phyloP scores from a whole-genome alignment of 2,888 invertebrate species.

The Xestia ashworthii region DNA sequence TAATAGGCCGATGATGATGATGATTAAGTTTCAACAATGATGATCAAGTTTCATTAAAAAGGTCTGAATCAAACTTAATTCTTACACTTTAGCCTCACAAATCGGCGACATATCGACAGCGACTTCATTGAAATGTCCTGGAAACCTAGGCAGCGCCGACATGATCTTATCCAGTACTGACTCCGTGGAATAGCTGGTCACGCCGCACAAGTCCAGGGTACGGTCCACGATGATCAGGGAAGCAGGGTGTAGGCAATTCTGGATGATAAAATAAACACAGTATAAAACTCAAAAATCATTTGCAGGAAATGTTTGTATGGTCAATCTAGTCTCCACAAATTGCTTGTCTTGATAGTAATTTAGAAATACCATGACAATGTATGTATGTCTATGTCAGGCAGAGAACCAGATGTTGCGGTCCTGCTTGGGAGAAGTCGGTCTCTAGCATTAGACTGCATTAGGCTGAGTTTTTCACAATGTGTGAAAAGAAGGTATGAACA shows the following conservation, averaged over 20 bases:
- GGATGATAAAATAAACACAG: slow-evolving; percentile 62
- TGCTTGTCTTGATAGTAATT: background rate
- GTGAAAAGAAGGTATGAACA: background rate
- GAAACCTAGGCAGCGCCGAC: slow-evolving; percentile 91
- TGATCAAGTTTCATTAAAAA: background rate
- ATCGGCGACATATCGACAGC: slow-evolving; percentile 92
- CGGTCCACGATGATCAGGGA: slow-evolving; percentile 92
- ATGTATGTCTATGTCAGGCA: background rate
- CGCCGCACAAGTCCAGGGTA: slow-evolving; percentile 92
- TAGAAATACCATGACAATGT: background rate
- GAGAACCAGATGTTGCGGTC: background rate
- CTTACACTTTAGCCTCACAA: slow-evolving; percentile 88
- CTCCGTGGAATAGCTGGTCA: slow-evolving; percentile 91
- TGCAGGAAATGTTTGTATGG: background rate
- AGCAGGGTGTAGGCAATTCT: slow-evolving; percentile 87
- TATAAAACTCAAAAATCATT: background rate
- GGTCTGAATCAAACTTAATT: background rate
- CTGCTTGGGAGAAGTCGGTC: background rate
- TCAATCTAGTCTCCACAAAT: background rate
- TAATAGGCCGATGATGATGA: too few relatives aligned
- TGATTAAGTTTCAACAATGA: too few relatives aligned
- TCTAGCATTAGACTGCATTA: background rate
- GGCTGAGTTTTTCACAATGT: background rate
- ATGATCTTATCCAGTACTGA: slow-evolving; percentile 92
- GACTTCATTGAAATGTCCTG: slow-evolving; percentile 92